A percentile compares a stretch with the other conserved stretches of the same genome.
Conservation (phyloP, 1,140 invertebrate species). For the Nephila pilipes region DNA sequence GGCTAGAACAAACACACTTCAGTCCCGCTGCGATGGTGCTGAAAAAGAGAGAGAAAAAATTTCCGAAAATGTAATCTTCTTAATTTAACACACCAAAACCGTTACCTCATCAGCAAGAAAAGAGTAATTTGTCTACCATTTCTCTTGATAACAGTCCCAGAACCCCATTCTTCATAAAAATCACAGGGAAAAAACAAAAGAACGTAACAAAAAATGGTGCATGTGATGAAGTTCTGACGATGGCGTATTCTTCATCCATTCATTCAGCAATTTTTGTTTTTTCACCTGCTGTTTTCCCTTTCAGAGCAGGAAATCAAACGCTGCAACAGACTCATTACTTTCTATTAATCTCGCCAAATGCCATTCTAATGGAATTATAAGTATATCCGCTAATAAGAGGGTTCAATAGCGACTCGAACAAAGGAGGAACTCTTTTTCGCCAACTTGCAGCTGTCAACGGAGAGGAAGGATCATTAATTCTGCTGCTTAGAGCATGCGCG, state of each 20-base stretch:
- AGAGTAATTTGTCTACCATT: constrained; percentile 18
- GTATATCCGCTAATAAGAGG: constrained; percentile 66
- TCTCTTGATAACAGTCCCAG: constrained; percentile 11
- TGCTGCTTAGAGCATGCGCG: constrained; percentile 24
- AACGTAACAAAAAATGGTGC: not conserved
- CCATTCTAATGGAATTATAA: constrained; percentile 66
- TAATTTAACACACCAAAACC: constrained; percentile 45
- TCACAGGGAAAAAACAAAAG: not conserved
- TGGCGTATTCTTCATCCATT: constrained; percentile 10
- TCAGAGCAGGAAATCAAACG: constrained; percentile 37
- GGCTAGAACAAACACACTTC: not conserved
- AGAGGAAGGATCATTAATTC: constrained; percentile 40
- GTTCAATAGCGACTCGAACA: constrained; percentile 31
- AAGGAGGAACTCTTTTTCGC: constrained; percentile 35
- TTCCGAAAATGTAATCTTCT: constrained; percentile 22
- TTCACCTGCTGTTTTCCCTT: constrained; percentile 21
- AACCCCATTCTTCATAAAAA: constrained; percentile 26
- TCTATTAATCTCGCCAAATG: constrained; percentile 66
- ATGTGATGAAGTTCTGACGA: constrained; percentile 35
- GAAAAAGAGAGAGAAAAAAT: not conserved
- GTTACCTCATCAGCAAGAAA: constrained; percentile 17
- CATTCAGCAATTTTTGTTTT: constrained; percentile 22
- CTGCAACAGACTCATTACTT: constrained; percentile 54
- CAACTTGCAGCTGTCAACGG: constrained; percentile 54
- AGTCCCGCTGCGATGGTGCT: not conserved